A percentile compares a stretch with the other conserved stretches of the same genome.
phyloP scores from a whole-genome alignment of 2,113 vertebrate genomes.

The Odocoileus virginianus region DNA sequence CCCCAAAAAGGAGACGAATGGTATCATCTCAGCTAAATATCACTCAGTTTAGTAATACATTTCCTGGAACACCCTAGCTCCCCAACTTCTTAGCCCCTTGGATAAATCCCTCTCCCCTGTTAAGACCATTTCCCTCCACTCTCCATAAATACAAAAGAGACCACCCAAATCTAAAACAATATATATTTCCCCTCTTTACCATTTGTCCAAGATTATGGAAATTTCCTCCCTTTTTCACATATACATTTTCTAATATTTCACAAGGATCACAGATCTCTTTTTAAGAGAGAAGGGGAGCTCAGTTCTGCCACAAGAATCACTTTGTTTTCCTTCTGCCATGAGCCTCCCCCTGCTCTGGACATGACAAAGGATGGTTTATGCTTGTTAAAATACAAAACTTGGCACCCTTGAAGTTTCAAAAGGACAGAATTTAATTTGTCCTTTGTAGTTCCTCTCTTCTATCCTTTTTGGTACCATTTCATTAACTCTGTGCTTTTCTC shows the following conservation, averaged over 20 bases:
- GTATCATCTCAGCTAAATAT: background rate
- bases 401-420: conserved; percentile 9
- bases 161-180: background rate
- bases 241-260: background rate
- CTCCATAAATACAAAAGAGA: background rate
- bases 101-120: background rate
- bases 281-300: background rate
- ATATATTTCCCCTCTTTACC: background rate
- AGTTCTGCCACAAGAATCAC: background rate
- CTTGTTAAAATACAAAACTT: conserved; percentile 47
- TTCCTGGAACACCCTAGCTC: background rate
- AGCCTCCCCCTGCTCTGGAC: background rate
- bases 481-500: conserved; percentile 49
- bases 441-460: conserved; percentile 54
- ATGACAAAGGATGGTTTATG: conserved; percentile 38
- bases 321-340: background rate
- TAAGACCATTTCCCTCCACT: background rate
- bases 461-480: conserved; percentile 55
- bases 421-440: conserved; percentile 45
- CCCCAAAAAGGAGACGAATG: background rate
- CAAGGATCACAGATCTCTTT: background rate
- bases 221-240: background rate
- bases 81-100: background rate
- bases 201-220: conserved; percentile 1
- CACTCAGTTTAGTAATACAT: background rate